Evolutionary conservation across 1,140 invertebrate genomes (phyloP).

Genomic region (Zaprionus ghesquierei): DNA sequence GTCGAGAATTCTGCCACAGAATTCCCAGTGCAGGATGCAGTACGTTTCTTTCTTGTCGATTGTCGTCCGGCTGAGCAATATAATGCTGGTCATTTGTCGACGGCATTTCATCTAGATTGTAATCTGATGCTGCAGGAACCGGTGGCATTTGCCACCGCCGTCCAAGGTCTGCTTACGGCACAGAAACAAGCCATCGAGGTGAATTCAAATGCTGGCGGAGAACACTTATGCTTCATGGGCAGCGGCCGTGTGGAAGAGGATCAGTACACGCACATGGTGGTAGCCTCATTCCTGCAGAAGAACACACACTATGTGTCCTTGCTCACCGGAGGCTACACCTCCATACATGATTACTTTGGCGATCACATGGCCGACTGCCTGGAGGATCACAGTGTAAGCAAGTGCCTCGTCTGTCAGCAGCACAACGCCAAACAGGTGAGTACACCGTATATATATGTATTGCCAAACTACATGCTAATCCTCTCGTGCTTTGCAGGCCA

Average conservation of each 20-base stretch:
- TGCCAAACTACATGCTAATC: background rate
- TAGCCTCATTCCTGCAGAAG: constrained; percentile 97
- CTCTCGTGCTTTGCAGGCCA: constrained; percentile 28
- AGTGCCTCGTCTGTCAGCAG: constrained; percentile 90
- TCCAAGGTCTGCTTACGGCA: constrained; percentile 95
- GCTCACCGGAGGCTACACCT: constrained; percentile 95
- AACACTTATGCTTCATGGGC: constrained; percentile 98
- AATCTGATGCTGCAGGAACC: constrained; percentile 98
- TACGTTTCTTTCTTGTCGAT: constrained; percentile 98
- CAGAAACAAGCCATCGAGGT: constrained; percentile 95
- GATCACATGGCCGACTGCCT: constrained; percentile 91
- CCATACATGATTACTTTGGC: constrained; percentile 92
- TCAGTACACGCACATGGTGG: constrained; percentile 98
- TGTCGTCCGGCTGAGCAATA: constrained; percentile 98
- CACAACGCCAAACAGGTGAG: constrained; percentile 61
- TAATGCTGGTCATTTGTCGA: constrained; percentile 97
- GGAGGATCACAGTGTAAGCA: constrained; percentile 90
- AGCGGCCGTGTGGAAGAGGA: constrained; percentile 98
- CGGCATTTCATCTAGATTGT: constrained; percentile 98
- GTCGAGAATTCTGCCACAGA: constrained; percentile 90
- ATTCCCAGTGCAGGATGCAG: constrained; percentile 84
- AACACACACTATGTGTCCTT: constrained; percentile 96
- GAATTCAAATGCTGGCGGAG: constrained; percentile 94
- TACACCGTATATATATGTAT: background rate
- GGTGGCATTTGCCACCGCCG: constrained; percentile 95